Percentiles rank a stretch among this genome's conserved stretches.
These are phyloP conservation scores for Nephila pilipes DNA, from an alignment of 1,140 invertebrate species.

Conservation along the genomic window DNA sequence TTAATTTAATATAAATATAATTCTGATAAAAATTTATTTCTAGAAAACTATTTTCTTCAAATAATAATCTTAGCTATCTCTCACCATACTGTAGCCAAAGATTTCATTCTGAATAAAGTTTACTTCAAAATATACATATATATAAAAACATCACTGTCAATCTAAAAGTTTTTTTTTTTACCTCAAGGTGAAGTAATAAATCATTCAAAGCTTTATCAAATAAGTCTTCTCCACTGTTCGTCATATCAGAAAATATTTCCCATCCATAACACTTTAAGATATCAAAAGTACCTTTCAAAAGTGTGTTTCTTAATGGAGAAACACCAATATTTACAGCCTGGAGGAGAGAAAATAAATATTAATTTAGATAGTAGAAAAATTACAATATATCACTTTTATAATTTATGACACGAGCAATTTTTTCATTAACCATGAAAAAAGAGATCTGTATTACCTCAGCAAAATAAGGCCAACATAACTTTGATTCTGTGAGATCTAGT, in stretches of 20 bases:
- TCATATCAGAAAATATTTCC: conserved; percentile 37
- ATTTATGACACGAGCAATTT: too few relatives aligned
- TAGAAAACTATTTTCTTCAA: too few relatives aligned
- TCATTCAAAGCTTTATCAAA: conserved; percentile 12
- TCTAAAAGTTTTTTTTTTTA: neutral
- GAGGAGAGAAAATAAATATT: neutral
- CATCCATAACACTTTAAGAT: conserved; percentile 54
- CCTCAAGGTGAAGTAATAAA: neutral
- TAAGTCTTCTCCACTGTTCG: neutral
- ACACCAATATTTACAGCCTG: conserved; percentile 24
- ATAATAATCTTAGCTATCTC: too few relatives aligned
- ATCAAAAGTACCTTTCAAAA: conserved; percentile 44
- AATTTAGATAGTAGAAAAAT: too few relatives aligned
- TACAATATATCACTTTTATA: too few relatives aligned
- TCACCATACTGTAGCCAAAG: neutral
- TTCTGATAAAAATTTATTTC: too few relatives aligned
- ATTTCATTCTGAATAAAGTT: neutral
- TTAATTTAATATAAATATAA: too few relatives aligned
- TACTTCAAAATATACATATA: neutral
- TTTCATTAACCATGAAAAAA: neutral
- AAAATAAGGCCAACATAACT: conserved; percentile 35
- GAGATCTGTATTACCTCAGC: neutral
- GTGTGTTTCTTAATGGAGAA: conserved; percentile 29
- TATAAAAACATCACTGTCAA: neutral
- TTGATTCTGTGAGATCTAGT: conserved; percentile 50